Conservation (phyloP, 37 sponge, comb jelly and placozoan species). For the Eunapius fragilis region DNA sequence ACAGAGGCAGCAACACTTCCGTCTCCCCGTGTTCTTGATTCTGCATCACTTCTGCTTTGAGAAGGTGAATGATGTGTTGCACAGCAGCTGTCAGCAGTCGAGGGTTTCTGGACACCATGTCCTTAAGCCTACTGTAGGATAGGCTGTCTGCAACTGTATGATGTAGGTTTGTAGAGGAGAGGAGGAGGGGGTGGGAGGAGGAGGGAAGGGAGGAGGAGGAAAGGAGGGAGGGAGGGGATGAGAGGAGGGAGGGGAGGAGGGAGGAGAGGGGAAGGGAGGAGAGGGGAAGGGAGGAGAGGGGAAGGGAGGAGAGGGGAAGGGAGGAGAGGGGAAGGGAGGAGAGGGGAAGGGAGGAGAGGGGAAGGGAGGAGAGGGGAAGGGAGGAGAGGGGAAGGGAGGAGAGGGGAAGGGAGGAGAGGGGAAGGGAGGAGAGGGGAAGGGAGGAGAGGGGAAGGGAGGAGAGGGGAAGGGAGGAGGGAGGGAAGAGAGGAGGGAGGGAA, state of each 20-base stretch:
- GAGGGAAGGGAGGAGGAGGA: not conserved
- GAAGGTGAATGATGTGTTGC: constrained; percentile 11
- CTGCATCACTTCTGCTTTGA: constrained; percentile 45
- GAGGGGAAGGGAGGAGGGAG: not conserved
- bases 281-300: not conserved
- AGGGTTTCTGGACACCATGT: constrained; percentile 35
- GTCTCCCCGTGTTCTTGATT: constrained; percentile 64
- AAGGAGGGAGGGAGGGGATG: not conserved
- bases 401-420: not conserved
- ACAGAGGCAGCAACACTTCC: constrained; percentile 70
- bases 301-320: not conserved
- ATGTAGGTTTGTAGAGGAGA: not conserved
- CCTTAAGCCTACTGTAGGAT: constrained; percentile 50
- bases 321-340: not conserved
- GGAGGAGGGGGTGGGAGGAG: not conserved
- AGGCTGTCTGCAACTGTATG: constrained; percentile 42
- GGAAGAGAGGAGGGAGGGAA: not conserved
- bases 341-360: not conserved
- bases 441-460: not conserved
- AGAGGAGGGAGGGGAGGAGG: not conserved
- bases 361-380: not conserved
- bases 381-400: not conserved
- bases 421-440: not conserved
- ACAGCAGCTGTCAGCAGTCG: constrained; percentile 27
- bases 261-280: not conserved